Evolutionary conservation across 1,140 invertebrate species (phyloP).

Genomic region (Druon quercuslanigerum): DNA sequence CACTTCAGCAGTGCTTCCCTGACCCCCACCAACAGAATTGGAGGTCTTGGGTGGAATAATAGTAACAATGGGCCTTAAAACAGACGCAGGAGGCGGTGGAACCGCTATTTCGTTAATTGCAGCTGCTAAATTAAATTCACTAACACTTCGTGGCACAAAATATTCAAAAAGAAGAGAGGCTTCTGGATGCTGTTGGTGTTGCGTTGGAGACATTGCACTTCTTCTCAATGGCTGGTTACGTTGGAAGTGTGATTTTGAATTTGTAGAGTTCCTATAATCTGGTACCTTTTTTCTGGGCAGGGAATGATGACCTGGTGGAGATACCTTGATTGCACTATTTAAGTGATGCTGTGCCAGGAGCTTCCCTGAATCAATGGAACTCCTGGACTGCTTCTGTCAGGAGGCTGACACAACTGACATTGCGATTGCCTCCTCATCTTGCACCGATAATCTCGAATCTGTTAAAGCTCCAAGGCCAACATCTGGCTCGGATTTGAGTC

Average conservation of each 20-base stretch:
- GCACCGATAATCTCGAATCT: conserved; percentile 67
- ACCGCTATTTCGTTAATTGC: conserved; percentile 75
- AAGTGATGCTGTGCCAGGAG: conserved; percentile 72
- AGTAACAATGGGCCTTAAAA: conserved; percentile 54
- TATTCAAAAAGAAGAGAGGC: conserved; percentile 83
- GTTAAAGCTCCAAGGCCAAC: conserved; percentile 59
- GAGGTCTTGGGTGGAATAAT: conserved; percentile 55
- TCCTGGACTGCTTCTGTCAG: conserved; percentile 78
- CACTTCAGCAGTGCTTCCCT: conserved; percentile 56
- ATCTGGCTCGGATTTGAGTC: conserved; percentile 59
- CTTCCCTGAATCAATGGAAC: conserved; percentile 65
- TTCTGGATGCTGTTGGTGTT: conserved; percentile 57
- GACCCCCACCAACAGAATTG: conserved; percentile 40
- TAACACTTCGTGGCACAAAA: conserved; percentile 87
- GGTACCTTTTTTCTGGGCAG: conserved; percentile 78
- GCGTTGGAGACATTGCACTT: conserved; percentile 74
- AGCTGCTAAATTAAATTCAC: conserved; percentile 85
- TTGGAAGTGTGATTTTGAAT: conserved; percentile 76
- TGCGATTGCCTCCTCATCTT: conserved; percentile 77
- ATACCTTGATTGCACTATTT: conserved; percentile 73
- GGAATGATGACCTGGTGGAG: conserved; percentile 76
- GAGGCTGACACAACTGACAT: conserved; percentile 78
- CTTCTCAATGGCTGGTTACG: conserved; percentile 80
- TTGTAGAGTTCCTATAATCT: conserved; percentile 66
- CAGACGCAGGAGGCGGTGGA: conserved; percentile 72